Percentiles rank a stretch among this genome's conserved stretches.
phyloP scores from a whole-genome alignment of 2,888 invertebrate species.

The Tenthredo scrophulariae region DNA sequence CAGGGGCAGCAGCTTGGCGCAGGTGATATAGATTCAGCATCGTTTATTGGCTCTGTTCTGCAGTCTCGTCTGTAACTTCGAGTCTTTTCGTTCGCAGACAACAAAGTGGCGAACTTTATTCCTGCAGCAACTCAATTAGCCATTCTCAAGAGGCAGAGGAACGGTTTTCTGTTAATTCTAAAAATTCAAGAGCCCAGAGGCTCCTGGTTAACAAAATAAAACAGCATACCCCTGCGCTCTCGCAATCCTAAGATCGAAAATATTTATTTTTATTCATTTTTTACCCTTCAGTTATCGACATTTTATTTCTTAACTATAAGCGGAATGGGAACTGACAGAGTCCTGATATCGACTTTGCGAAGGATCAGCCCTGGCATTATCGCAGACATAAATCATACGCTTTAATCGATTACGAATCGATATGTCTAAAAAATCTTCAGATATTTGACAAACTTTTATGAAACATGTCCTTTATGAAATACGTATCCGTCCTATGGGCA shows the following conservation, averaged over 20 bases:
- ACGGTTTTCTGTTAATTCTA: background rate
- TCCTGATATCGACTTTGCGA: no score
- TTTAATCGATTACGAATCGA: background rate
- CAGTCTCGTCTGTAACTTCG: background rate
- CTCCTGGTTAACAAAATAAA: background rate
- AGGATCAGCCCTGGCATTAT: no score
- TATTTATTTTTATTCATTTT: no score
- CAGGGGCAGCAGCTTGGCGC: constrained; percentile 23
- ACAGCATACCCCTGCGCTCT: background rate
- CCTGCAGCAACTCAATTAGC: background rate
- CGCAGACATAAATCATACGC: no score
- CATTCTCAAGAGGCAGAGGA: background rate
- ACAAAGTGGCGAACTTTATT: constrained; percentile 21
- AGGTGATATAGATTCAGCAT: constrained; percentile 39
- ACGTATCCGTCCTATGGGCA: background rate
- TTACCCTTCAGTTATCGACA: no score
- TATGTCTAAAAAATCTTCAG: background rate
- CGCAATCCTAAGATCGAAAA: background rate
- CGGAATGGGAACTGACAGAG: no score
- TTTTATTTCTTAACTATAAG: no score
- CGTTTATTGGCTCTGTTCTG: constrained; percentile 1
- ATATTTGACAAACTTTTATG: background rate
- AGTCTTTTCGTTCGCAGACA: background rate
- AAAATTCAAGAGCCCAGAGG: background rate
- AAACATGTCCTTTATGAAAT: background rate